Conservation (phyloP, 2,797 vertebrate genomes). For the Onychomys leucogaster region DNA sequence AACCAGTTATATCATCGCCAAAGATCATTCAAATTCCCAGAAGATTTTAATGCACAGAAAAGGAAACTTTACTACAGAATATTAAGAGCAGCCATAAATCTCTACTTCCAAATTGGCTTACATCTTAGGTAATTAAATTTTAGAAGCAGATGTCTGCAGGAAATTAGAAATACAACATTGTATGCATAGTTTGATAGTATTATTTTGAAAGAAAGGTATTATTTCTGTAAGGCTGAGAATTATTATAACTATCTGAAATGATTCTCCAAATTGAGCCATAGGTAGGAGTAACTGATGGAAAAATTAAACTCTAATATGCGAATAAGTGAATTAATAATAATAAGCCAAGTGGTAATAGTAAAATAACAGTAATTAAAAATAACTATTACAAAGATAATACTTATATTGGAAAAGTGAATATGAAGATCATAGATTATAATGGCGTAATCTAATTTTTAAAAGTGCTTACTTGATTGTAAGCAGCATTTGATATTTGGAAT, state of each 20-base stretch:
- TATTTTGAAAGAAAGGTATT: background rate
- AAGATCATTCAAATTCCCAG: conserved; percentile 22
- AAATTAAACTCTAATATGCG: background rate
- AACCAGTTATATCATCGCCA: background rate
- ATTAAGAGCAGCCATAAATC: conserved; percentile 19
- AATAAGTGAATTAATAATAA: background rate
- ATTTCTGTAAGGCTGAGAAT: background rate
- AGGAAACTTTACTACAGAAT: conserved; percentile 24
- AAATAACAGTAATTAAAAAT: background rate
- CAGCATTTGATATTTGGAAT: background rate
- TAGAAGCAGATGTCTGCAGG: conserved; percentile 15
- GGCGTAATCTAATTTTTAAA: background rate
- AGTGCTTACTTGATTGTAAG: background rate
- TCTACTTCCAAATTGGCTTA: conserved; percentile 28
- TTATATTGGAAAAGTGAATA: background rate
- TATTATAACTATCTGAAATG: background rate
- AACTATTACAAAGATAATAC: background rate
- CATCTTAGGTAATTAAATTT: conserved; percentile 38
- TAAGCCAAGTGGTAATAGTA: background rate
- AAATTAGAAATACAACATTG: background rate
- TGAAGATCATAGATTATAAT: background rate
- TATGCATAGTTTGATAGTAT: background rate
- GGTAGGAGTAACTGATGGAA: background rate
- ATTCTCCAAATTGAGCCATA: background rate
- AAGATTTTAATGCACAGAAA: conserved; percentile 35